Base-by-base conservation (phyloP, 64 coral and sea anemone species). In the Cladopsammia gracilis region DNA sequence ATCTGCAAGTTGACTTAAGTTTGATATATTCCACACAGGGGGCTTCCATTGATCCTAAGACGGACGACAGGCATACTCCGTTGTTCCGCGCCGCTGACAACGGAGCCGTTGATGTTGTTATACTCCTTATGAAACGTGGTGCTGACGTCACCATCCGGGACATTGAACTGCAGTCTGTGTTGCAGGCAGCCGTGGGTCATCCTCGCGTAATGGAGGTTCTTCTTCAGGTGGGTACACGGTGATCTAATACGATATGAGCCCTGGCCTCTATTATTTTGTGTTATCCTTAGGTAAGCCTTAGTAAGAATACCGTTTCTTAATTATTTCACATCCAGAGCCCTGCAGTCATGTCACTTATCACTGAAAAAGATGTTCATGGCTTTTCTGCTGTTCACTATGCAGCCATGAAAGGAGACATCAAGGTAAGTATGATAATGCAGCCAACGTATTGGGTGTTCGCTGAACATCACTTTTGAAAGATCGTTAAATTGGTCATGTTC, bases 301-400 rank as follows among this genome's bases (percentile, higher is more conserved):
- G n/a, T n/a, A n/a, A 34, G 34, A 34, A 34, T 34, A 34, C 34
- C 34, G 34, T 34, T 34, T 34, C 34, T 34, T 34, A 34, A 34
- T 25, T 89, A 66, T 50, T 90, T 53, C 1, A 26, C 67, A 22
- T 78, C n/a, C n/a, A 93, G 91, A 85, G 84, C 51, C 91, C 82
- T 13, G 64, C 59, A 47, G 26, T 87, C 8, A 75, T 49, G 74
- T 85, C 91, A 19, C 73, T 93, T 14, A 73, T 93, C 23, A 93
- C 91, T 25, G 91, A 93, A 20, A 93, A 93, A 68, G 91, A 93
- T 77, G 53, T 23, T 7, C 52, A 47, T 8, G 91, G 91, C 15
- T 85, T 64, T 20, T 74, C 91, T 5, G 81, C 57, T 19, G 81
- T 85, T 10, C 91, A 93, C 48, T 93, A 93, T 60, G 91, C 91